phyloP scores from a whole-genome alignment of 2,888 invertebrate species.

The Netelia melanura region DNA sequence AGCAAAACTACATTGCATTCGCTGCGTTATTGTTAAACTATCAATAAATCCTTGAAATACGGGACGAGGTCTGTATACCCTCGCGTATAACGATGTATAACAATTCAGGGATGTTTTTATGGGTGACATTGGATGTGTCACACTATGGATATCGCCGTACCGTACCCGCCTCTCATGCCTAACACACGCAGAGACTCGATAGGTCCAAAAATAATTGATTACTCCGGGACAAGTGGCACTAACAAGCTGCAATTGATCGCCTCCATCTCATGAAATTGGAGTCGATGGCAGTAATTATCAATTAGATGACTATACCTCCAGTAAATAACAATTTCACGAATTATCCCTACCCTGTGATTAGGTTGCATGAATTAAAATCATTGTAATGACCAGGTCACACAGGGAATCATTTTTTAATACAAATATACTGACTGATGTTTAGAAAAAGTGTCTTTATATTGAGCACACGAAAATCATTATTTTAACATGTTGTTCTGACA shows the following conservation, averaged over 20 bases:
- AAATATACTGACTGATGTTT: no score
- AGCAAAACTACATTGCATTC: no score
- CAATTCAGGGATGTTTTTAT: no score
- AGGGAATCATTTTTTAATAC: no score
- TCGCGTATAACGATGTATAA: no score
- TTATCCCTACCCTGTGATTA: constrained; percentile 7
- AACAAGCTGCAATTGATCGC: constrained; percentile 32
- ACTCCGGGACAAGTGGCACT: constrained; percentile 24
- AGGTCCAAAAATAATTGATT: constrained; percentile 30
- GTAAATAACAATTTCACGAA: constrained; percentile 23
- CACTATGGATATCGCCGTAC: no score
- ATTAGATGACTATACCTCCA: constrained; percentile 16
- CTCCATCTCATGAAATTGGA: background rate
- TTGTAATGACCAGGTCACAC: background rate
- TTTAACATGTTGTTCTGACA: no score
- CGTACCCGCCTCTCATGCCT: constrained; percentile 26
- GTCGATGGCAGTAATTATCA: constrained; percentile 40
- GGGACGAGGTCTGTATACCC: no score
- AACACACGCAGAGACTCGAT: constrained; percentile 4
- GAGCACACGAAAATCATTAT: no score
- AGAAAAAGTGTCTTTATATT: no score
- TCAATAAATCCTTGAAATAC: no score
- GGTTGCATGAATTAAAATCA: background rate
- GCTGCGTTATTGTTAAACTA: no score
- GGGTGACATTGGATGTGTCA: constrained; percentile 18